phyloP scores from a whole-genome alignment of 2,113 vertebrate species.

The Gymnogyps californianus region DNA sequence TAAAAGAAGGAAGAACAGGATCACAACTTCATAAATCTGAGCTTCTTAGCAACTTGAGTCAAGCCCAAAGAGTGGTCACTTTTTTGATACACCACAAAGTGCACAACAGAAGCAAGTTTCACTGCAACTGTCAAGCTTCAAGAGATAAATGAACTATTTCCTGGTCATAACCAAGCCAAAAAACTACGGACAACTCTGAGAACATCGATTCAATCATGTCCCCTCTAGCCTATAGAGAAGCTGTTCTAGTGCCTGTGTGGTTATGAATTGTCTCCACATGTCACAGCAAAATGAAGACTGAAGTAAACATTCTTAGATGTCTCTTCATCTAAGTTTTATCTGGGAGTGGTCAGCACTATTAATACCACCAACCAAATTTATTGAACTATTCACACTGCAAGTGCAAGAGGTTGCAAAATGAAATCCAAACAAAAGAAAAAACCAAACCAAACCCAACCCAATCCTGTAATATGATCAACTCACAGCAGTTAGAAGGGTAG shows the following conservation, averaged over 20 bases:
- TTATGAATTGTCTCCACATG: background rate
- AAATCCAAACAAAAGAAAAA: background rate
- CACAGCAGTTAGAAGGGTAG: conserved; percentile 24
- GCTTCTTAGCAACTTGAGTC: background rate
- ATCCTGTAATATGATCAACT: conserved; percentile 1
- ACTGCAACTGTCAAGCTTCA: background rate
- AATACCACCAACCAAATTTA: background rate
- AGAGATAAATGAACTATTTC: background rate
- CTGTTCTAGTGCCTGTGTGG: background rate
- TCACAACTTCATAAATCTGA: background rate
- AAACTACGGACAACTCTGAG: background rate
- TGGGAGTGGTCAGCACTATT: background rate
- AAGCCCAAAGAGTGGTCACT: background rate
- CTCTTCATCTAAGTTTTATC: background rate
- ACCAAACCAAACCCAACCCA: background rate
- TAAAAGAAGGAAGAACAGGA: background rate
- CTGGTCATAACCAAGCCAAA: background rate
- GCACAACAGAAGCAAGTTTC: background rate
- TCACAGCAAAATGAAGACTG: background rate
- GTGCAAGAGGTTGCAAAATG: background rate
- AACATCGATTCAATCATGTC: background rate
- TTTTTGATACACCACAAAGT: background rate
- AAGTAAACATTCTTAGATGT: background rate
- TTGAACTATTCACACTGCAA: background rate
- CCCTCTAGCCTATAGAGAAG: background rate